These are phyloP conservation scores for Eulemur rufifrons DNA, from an alignment of 2,113 vertebrate species.

Conservation along the genomic window DNA sequence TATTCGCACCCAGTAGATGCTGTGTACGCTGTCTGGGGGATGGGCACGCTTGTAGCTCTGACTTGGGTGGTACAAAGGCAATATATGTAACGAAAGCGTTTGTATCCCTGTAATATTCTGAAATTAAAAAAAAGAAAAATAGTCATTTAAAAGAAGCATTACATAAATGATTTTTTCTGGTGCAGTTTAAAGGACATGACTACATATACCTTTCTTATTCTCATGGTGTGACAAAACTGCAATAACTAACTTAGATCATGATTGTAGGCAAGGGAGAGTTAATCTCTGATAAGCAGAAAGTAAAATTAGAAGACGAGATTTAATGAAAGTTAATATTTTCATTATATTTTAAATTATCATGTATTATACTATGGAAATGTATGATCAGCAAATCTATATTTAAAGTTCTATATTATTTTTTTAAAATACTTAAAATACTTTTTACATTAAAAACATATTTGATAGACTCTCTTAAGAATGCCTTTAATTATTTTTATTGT, in stretches of 20 bases:
- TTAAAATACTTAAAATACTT: neutral
- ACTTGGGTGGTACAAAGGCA: no score
- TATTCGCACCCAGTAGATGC: no score
- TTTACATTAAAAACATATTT: neutral
- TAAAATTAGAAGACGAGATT: neutral
- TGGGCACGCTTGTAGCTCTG: no score
- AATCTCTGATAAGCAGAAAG: neutral
- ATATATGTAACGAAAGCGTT: no score
- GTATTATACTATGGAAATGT: neutral
- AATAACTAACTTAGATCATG: neutral
- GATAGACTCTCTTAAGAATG: neutral
- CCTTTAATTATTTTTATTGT: neutral
- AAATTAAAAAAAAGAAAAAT: neutral
- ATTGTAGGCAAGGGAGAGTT: neutral
- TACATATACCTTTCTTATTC: neutral
- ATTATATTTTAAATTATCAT: neutral
- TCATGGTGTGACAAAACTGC: neutral
- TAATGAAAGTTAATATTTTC: neutral
- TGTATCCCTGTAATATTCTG: no score
- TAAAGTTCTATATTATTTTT: neutral
- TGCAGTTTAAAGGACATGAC: neutral
- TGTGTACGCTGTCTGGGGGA: no score
- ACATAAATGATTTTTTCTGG: neutral
- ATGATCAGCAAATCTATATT: neutral
- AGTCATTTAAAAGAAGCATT: neutral